Evolutionary conservation across 1,140 invertebrate species (phyloP).

Genomic region (Plutomurus gul): DNA sequence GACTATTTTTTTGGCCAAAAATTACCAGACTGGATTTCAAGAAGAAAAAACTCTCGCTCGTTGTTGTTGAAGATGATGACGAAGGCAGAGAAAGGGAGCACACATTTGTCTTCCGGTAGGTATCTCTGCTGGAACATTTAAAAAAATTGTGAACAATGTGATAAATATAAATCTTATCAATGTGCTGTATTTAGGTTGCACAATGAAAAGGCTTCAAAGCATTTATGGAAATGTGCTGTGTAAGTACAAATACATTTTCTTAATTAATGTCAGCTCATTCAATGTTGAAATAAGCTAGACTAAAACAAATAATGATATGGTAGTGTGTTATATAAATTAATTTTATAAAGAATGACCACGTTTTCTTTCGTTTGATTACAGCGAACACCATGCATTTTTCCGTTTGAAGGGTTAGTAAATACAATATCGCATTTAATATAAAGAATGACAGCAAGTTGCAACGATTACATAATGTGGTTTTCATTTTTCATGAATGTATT

Average conservation of each 20-base stretch:
- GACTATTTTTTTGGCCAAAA: conserved; percentile 92
- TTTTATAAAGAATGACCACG: not conserved
- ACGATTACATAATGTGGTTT: no score
- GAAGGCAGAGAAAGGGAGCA: conserved; percentile 90
- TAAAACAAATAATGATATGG: no score
- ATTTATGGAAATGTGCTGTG: conserved; percentile 99
- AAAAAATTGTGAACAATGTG: not conserved
- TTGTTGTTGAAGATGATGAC: conserved; percentile 96
- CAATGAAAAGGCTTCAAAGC: conserved; percentile 98
- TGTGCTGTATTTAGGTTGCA: conserved; percentile 67
- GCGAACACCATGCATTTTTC: conserved; percentile 99
- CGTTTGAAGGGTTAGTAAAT: no score
- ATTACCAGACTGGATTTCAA: conserved; percentile 87
- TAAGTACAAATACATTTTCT: no score
- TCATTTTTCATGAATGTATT: no score
- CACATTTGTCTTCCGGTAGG: conserved; percentile 81
- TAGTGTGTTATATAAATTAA: no score
- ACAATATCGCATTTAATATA: no score
- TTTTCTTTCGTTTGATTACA: not conserved
- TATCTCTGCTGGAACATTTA: not conserved
- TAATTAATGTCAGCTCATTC: no score
- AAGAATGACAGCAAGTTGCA: no score
- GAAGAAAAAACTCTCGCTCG: conserved; percentile 91
- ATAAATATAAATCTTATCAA: not conserved
- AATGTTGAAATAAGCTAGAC: no score